phyloP scores from a whole-genome alignment of 2,888 invertebrate genomes.

The Polymixis lichenea region DNA sequence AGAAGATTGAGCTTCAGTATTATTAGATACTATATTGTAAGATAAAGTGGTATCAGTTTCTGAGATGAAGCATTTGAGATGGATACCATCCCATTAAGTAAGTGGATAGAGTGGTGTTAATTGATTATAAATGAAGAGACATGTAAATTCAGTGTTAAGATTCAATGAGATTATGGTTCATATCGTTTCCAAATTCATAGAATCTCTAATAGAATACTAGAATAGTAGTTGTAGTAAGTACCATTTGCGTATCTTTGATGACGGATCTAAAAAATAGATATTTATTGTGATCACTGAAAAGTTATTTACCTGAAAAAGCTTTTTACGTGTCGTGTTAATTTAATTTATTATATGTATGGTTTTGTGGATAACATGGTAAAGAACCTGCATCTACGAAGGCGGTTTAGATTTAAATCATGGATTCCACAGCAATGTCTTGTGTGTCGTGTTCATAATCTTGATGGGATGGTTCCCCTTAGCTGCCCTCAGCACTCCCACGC shows the following conservation, averaged over 20 bases:
- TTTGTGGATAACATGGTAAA: not conserved
- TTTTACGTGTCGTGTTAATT: conserved; percentile 1
- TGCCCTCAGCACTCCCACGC: conserved; percentile 12
- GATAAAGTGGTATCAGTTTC: not conserved
- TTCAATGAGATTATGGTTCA: not conserved
- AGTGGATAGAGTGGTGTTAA: not conserved
- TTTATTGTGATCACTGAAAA: not conserved
- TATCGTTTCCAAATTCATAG: not conserved
- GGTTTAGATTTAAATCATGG: conserved; percentile 10
- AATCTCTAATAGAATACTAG: not conserved
- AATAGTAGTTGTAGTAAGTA: not conserved
- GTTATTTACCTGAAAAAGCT: not conserved
- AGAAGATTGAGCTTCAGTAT: not conserved
- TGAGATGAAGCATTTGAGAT: not conserved
- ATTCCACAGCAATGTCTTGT: conserved; percentile 10
- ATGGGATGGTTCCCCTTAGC: not conserved
- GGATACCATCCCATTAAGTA: not conserved
- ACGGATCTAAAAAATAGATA: not conserved
- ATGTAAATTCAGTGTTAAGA: not conserved
- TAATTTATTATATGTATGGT: not conserved
- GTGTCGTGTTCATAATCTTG: conserved; percentile 14
- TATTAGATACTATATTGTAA: not conserved
- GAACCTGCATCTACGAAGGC: not conserved
- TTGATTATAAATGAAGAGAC: not conserved
- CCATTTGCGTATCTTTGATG: not conserved